These are phyloP conservation scores for Pipistrellus kuhlii DNA, from an alignment of 2,797 vertebrate genomes.

Conservation along the genomic window DNA sequence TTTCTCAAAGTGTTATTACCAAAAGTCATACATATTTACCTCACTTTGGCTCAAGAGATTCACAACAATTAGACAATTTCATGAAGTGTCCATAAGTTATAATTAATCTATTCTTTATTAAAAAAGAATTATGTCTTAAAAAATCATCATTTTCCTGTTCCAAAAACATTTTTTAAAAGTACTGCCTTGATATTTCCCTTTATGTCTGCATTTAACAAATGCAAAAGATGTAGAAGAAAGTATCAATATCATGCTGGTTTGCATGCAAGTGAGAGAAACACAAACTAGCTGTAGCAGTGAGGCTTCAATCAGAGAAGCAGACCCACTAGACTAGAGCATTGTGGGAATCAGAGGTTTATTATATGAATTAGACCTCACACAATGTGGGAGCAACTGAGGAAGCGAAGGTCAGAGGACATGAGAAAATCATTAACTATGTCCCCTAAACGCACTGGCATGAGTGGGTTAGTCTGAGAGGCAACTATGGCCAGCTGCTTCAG, in stretches of 20 bases:
- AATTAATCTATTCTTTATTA: background rate
- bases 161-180: background rate
- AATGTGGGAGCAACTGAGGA: background rate
- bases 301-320: background rate
- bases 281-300: background rate
- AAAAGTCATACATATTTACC: background rate
- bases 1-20: background rate
- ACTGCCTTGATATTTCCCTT: background rate
- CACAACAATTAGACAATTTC: background rate
- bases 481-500: background rate
- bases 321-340: background rate
- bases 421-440: background rate
- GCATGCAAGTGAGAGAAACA: background rate
- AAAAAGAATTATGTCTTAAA: background rate
- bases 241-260: background rate
- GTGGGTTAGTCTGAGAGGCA: background rate
- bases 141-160: background rate
- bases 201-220: conserved; percentile 5
- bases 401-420: background rate
- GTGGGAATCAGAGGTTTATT: background rate
- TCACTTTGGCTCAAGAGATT: background rate
- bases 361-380: background rate
- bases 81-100: background rate
- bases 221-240: background rate
- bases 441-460: background rate